Conservation (phyloP, 2,797 vertebrate genomes). For the Setipinna tenuifilis region DNA sequence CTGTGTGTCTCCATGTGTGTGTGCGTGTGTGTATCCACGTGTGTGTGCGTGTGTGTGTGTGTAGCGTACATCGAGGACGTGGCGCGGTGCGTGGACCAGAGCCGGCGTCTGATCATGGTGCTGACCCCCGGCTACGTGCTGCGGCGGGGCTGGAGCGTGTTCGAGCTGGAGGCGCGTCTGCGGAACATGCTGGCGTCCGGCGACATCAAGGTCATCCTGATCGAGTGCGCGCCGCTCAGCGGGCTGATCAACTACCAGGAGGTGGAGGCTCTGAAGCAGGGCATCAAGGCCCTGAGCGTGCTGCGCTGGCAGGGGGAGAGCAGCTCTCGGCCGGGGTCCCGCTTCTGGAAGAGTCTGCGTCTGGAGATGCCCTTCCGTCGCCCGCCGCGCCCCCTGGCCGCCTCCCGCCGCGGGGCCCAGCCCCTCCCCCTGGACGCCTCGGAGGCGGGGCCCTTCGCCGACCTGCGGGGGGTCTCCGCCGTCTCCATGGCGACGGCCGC, state of each 20-base stretch:
- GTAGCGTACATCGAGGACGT: constrained; percentile 98
- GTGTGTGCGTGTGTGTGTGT: constrained; percentile 43
- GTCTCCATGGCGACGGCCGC: constrained; percentile 98
- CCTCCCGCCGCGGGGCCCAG: constrained; percentile 69
- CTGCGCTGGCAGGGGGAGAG: constrained; percentile 96
- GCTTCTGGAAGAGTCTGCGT: constrained; percentile 99
- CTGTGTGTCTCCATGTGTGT: neutral
- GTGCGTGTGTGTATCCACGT: neutral
- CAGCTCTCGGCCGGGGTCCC: constrained; percentile 97
- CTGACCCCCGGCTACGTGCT: constrained; percentile 98
- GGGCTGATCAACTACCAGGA: constrained; percentile 99
- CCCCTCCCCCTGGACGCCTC: constrained; percentile 96
- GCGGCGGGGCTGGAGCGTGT: constrained; percentile 98
- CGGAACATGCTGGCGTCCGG: constrained; percentile 95
- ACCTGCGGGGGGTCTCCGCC: constrained; percentile 97
- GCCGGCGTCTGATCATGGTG: constrained; percentile 96
- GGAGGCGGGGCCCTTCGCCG: constrained; percentile 97
- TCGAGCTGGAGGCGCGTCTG: constrained; percentile 96
- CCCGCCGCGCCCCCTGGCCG: constrained; percentile 87
- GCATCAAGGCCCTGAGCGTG: constrained; percentile 96
- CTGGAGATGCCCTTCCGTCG: constrained; percentile 99
- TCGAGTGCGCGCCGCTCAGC: constrained; percentile 95
- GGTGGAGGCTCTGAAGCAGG: constrained; percentile 96
- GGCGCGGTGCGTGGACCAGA: constrained; percentile 97
- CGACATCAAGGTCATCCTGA: constrained; percentile 98